Conservation (phyloP, 2,113 vertebrate genomes). For the Petaurus breviceps region DNA sequence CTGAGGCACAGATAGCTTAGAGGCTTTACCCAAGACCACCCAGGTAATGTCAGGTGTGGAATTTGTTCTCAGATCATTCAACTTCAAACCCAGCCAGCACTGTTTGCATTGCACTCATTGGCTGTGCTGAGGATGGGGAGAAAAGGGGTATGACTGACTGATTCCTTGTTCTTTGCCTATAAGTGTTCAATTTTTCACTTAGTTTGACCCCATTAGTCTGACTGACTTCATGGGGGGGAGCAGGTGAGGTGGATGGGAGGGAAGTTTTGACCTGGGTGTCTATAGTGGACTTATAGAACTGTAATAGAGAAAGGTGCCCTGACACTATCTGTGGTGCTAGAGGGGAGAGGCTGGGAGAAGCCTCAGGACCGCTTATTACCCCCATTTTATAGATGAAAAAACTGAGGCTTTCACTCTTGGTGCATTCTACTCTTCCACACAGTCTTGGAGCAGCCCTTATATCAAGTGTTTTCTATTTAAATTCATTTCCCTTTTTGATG, state of each 20-base stretch:
- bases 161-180: not conserved
- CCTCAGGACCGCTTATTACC: not conserved
- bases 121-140: not conserved
- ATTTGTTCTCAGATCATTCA: not conserved
- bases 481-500: conserved; percentile 18
- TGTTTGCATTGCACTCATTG: not conserved
- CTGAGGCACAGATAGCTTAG: not conserved
- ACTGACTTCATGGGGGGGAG: not conserved
- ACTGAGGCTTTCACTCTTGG: not conserved
- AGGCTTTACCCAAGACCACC: not conserved
- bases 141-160: not conserved
- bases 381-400: not conserved
- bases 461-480: conserved; percentile 16
- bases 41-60: not conserved
- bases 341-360: conserved; percentile 87
- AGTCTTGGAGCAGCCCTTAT: not conserved
- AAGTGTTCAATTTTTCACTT: not conserved
- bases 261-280: not conserved
- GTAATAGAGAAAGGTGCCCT: not conserved
- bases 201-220: not conserved
- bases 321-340: conserved; percentile 91
- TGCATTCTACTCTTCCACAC: not conserved
- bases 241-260: not conserved
- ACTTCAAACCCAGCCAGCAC: not conserved
- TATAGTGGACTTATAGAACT: too few relatives aligned